Base-by-base conservation (phyloP, 2,888 invertebrate genomes). In the Caenorhabditis doughertyi region DNA sequence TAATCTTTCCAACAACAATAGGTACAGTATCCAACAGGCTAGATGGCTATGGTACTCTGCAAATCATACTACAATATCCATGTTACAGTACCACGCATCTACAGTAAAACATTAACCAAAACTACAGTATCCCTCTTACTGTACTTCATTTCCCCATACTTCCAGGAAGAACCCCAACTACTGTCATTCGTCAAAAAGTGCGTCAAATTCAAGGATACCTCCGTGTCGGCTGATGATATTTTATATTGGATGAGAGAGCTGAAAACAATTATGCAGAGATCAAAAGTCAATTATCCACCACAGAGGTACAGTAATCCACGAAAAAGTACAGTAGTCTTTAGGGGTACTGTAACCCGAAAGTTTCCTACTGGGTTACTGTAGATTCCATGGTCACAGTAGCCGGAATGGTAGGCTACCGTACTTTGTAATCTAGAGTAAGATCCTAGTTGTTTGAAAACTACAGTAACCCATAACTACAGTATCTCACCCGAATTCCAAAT, bases 171-270 rank as follows among this genome's bases (percentile, higher is more conserved):
- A 27, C 42, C 72, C 18, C 29, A 25, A 2, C 71, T 84, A 21
- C 62, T 65, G 13, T 23, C 29, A 8, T 85, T 85, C 39, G 76
- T 85, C 11, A 74, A 72, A 27, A 55, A 58, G 39, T 85, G 85
- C 39, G 21, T 80, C 5, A 18, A 56, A 35, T 32, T 35, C 51
- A 42, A 47, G 16, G 51, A 49, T 13, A 29, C 64, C 0, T 8
- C n/a, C 11, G 58, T 80, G 7, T 47, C 68, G 1, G 55, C 76
- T 2, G 60, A 74, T 9, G 71, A 65, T 2, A 84, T 88, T 49
- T 56, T 83, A 32, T 56, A 53, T 44, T 88, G 87, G 87, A 68
- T 88, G 73, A 72, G 49, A 42, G 85, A 88, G 55, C 53, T 88
- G 71, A 86, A 85, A 29, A 79, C 76, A 5, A 73, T 82, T 13